A percentile compares a stretch with the other conserved stretches of the same genome.
Conservation (phyloP, 2,797 vertebrate genomes). For the Brachyalestes nurse region DNA sequence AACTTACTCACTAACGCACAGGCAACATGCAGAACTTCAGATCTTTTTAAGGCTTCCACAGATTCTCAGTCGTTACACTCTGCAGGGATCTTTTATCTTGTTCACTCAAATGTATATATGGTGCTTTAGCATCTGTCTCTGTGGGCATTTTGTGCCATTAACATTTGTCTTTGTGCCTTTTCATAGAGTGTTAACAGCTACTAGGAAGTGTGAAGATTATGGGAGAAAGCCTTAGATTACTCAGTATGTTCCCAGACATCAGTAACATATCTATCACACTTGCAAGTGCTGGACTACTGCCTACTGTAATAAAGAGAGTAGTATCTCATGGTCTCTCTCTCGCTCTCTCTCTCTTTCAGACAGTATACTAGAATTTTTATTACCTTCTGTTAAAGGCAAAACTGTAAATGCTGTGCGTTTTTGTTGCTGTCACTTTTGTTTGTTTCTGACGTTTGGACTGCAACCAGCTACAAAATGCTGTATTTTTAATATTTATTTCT, state of each 20-base stretch:
- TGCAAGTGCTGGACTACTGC: neutral
- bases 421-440: too few species aligned
- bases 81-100: neutral
- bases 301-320: neutral
- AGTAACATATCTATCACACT: conserved; percentile 8
- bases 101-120: neutral
- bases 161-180: conserved; percentile 9
- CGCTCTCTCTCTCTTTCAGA: neutral
- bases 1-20: neutral
- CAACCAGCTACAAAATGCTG: too few species aligned
- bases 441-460: too few species aligned
- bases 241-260: neutral
- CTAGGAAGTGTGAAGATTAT: conserved; percentile 6
- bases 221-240: neutral
- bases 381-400: too few species aligned
- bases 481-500: too few species aligned
- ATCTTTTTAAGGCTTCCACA: neutral
- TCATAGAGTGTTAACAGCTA: conserved; percentile 7
- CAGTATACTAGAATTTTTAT: neutral
- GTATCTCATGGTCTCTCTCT: neutral
- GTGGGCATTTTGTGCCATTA: neutral
- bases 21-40: neutral
- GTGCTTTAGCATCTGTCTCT: neutral
- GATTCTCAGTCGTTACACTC: conserved; percentile 1
- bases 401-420: too few species aligned